Conservation (phyloP, 2,113 vertebrate genomes). For the Machaerirhynchus nigripectus region DNA sequence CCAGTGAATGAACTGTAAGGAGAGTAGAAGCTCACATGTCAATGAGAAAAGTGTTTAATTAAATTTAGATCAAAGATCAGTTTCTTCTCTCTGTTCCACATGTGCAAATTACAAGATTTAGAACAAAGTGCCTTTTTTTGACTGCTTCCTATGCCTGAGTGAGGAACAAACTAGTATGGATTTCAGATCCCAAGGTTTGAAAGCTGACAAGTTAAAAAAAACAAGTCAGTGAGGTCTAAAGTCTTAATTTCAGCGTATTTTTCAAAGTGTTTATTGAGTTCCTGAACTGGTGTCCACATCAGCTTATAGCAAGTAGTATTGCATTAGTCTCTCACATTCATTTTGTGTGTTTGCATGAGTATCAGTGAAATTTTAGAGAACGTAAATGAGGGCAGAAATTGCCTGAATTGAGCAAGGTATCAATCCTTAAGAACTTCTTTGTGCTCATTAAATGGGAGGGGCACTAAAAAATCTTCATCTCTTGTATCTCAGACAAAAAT, state of each 20-base stretch:
- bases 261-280: neutral
- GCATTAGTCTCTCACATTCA: neutral
- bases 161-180: neutral
- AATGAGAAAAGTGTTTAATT: constrained; percentile 23
- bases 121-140: neutral
- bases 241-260: neutral
- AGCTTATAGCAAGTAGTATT: neutral
- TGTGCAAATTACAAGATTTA: neutral
- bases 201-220: neutral
- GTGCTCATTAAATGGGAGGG: neutral
- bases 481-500: neutral
- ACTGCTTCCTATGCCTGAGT: neutral
- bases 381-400: neutral
- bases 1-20: neutral
- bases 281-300: neutral
- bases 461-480: neutral
- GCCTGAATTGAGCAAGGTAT: neutral
- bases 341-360: neutral
- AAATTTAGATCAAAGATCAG: constrained; percentile 27
- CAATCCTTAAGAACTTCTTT: neutral
- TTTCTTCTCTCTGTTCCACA: neutral
- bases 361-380: neutral
- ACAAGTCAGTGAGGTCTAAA: neutral
- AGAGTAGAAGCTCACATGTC: neutral
- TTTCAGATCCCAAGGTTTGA: neutral